A percentile compares a stretch with the other conserved stretches of the same genome.
These are phyloP conservation scores for Acanthosepion esculentum DNA, from an alignment of 2,888 invertebrate species.

Conservation along the genomic window DNA sequence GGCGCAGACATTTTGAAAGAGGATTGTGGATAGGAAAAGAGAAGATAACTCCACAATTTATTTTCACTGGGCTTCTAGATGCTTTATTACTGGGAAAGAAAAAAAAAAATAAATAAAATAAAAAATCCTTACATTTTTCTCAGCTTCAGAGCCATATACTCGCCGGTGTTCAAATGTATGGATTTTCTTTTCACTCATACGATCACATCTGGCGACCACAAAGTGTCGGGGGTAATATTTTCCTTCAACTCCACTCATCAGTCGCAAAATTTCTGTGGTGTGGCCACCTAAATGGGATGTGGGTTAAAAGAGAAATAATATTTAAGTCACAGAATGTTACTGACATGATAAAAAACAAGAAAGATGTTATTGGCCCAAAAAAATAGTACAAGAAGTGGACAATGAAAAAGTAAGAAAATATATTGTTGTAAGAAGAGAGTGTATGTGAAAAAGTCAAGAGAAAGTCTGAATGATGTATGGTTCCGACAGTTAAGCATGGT, in stretches of 20 bases:
- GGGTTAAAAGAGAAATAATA: constrained; percentile 11
- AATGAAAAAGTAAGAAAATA: too few species aligned
- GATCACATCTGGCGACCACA: constrained; percentile 85
- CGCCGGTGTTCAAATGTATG: constrained; percentile 53
- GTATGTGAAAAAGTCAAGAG: too few species aligned
- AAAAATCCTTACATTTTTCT: background rate
- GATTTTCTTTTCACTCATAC: constrained; percentile 84
- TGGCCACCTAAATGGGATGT: constrained; percentile 85
- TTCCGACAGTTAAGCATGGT: too few species aligned
- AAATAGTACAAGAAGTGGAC: too few species aligned
- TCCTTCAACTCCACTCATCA: constrained; percentile 80
- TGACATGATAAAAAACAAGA: background rate
- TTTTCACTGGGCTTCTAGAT: too few species aligned
- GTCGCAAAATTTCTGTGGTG: constrained; percentile 92
- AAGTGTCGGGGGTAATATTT: constrained; percentile 85
- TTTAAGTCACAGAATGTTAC: background rate
- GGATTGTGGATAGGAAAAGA: too few species aligned
- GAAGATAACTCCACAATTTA: too few species aligned
- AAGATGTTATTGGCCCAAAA: too few species aligned
- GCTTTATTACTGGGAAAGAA: too few species aligned
- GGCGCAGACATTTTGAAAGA: too few species aligned
- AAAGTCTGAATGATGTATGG: too few species aligned
- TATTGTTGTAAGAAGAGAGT: too few species aligned
- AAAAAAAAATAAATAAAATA: background rate
- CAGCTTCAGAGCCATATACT: background rate